phyloP scores from a whole-genome alignment of 92 coral and sea anemone species.

The Palythoa caribaeorum region DNA sequence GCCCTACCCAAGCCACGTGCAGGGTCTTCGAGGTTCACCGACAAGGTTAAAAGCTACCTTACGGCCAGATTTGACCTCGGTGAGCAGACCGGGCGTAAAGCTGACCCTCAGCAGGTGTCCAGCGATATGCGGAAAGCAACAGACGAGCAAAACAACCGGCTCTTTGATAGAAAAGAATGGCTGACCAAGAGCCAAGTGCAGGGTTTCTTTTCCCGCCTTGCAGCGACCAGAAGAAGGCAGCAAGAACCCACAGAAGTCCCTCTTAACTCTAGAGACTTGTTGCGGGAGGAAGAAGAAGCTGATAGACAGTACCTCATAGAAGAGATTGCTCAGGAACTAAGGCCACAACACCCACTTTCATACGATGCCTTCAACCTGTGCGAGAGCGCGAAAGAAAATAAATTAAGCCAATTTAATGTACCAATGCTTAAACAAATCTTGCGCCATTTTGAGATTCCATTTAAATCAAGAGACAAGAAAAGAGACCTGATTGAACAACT shows the following conservation, averaged over 20 bases:
- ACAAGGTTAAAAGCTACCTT: background rate
- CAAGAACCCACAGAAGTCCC: constrained; percentile 16
- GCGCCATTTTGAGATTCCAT: constrained; percentile 61
- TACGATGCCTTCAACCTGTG: constrained; percentile 18
- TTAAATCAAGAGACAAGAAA: constrained; percentile 70
- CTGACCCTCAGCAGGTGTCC: background rate
- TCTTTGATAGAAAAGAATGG: constrained; percentile 74
- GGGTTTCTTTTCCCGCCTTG: constrained; percentile 56
- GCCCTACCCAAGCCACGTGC: too few relatives aligned
- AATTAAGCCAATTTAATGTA: constrained; percentile 58
- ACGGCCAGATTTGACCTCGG: too few relatives aligned
- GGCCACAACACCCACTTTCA: constrained; percentile 65
- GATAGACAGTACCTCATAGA: constrained; percentile 38
- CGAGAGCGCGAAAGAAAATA: constrained; percentile 53
- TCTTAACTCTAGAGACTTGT: constrained; percentile 30
- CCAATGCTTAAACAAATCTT: constrained; percentile 62
- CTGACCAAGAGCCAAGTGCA: constrained; percentile 68
- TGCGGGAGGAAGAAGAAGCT: constrained; percentile 47
- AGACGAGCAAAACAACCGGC: constrained; percentile 14
- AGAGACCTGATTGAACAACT: constrained; percentile 64
- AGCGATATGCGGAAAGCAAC: too few relatives aligned
- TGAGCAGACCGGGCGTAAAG: too few relatives aligned
- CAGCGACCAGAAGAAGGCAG: constrained; percentile 20
- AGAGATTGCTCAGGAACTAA: constrained; percentile 55
- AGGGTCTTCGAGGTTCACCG: background rate